These are phyloP conservation scores for Crotalus tigris DNA, from an alignment of 2,113 vertebrate species.

Conservation along the genomic window DNA sequence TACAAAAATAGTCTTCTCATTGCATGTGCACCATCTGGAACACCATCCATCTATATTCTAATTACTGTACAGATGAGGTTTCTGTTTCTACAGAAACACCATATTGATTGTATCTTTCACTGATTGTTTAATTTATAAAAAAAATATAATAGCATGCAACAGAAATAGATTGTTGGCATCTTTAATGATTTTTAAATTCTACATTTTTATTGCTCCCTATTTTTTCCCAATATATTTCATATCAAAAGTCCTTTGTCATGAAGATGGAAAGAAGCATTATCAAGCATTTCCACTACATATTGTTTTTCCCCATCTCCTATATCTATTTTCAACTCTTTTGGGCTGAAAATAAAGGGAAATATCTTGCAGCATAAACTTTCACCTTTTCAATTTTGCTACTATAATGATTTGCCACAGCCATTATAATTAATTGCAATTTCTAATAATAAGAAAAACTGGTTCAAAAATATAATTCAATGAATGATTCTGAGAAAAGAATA, in stretches of 20 bases:
- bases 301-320: neutral
- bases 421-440: neutral
- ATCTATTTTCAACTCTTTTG: neutral
- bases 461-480: neutral
- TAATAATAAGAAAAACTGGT: neutral
- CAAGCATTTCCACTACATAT: neutral
- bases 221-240: slow-evolving; percentile 24
- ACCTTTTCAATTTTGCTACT: neutral
- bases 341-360: neutral
- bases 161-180: slow-evolving; percentile 37
- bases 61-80: slow-evolving; percentile 61
- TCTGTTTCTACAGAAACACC: slow-evolving; percentile 57
- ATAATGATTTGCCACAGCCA: neutral
- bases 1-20: slow-evolving; percentile 50
- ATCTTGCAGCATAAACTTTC: neutral
- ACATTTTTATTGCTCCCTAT: slow-evolving; percentile 10
- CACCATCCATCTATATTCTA: slow-evolving; percentile 55
- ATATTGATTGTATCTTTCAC: slow-evolving; percentile 59
- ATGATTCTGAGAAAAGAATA: neutral
- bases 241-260: neutral
- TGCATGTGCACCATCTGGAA: slow-evolving; percentile 50
- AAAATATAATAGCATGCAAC: slow-evolving; percentile 42
- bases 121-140: slow-evolving; percentile 50
- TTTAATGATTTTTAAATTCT: slow-evolving; percentile 44
- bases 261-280: slow-evolving; percentile 9